Evolutionary conservation across 2,113 vertebrate species (phyloP), one percentile per base, ranked within the genome.

Genomic region (Eidolon helvum): DNA sequence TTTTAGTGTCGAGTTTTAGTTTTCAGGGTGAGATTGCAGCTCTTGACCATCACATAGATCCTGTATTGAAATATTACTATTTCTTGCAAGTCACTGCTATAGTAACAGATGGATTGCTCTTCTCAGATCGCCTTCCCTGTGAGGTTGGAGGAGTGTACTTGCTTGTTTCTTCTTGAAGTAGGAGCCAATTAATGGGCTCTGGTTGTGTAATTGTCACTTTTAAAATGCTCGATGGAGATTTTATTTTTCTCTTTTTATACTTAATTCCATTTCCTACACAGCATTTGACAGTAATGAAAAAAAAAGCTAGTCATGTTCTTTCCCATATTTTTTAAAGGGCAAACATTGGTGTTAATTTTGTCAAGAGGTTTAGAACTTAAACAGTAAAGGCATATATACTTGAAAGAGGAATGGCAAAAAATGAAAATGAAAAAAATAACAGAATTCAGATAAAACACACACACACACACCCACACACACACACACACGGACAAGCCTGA

Each of bases 191-290:
- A 98, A 96, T 96, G 97, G 97, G 74, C 95, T 95, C 86, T 91
- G 96, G 68, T 97, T 98, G 77, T 98, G 95, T 98, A 98, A 98
- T 98, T 99, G 98, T 98, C 98, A 98, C 95, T 98, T 98, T 97
- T 93, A 92, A 98, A 86, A 94, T 96, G 91, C 94, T 98, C 24
- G 5, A 0, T 75, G 68, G 89, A 98, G 94, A 68, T 85, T 96
- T 4, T 88, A 92, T 96, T 97, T 98, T 97, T 97, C 77, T 38
- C 50, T 97, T 97, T 96, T 97, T n/a, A 96, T 96, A 89, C 38
- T 97, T 98, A 98, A 96, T 97, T 98, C 82, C 87, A 66, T 97
- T 98, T 98, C 97, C 96, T 97, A 97, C 94, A 87, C 82, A 82
- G 87, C 95, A 92, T 97, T 66, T 98, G 98, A 98, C 98, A 98